Base-by-base conservation (phyloP, 2,888 invertebrate species). In the Orchesella flavescens region DNA sequence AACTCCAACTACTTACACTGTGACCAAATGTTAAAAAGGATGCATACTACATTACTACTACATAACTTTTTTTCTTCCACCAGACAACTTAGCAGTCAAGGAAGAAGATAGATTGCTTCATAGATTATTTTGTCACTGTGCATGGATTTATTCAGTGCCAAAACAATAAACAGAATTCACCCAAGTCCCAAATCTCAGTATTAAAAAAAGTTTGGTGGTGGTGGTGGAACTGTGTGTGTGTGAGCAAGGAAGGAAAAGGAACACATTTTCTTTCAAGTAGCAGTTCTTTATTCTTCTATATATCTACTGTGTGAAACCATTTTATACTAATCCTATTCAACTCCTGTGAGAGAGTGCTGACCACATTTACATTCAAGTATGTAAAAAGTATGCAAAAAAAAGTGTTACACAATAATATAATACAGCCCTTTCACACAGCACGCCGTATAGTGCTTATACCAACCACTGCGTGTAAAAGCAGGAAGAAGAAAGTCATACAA, bases 81-180 rank as follows among this genome's bases (percentile, higher is more conserved):
- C 57, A 57, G 66, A 66, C 76, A 76, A 76, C 66, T 66, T 55
- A 66, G 76, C 55, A 66, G 76, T 76, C 76, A 76, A 74, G 53
- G 53, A 65, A 68, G 81, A 81, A 81, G 84, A 84, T 76, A 76
- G 80, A 84, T 84, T 76, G 80, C 76, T 72, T 76, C 72, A 80
- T 84, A 84, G 84, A 84, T 84, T 84, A 84, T 77, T 84, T 84
- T 84, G 84, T 84, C 84, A 84, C 76, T 71, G 74, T 69, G 74
- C 78, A 84, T 79, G 83, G 78, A 84, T 84, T 84, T 84, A 84
- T 84, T 66, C 74, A 78, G 83, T 79, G 79, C 79, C 79, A 79
- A 79, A 79, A 79, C 77, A 77, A 77, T 77, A 69, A 69, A 77
- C 69, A 77, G 24, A 77, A 77, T 69, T 46, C 66, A 23, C 76